Evolutionary conservation across 30 jellyfish, hydroid and myxozoan species (phyloP).

Genomic region (Hydractinia symbiolongicarpus): DNA sequence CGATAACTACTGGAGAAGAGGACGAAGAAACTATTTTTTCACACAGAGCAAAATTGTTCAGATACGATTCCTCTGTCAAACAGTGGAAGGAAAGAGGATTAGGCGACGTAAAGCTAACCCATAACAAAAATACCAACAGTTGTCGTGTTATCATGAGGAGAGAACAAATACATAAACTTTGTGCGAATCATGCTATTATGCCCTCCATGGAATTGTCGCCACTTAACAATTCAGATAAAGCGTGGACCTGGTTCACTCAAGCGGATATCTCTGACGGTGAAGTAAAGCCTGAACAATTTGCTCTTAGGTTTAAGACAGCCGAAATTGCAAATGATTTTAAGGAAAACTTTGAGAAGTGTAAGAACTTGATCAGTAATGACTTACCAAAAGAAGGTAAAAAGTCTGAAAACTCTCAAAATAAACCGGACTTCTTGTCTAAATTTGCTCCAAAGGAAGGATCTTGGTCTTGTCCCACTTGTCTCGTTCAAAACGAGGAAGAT

Average conservation of each 20-base stretch:
- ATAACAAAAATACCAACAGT: constrained; percentile 32
- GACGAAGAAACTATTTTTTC: constrained; percentile 45
- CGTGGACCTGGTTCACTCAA: constrained; percentile 80
- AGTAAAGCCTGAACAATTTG: constrained; percentile 52
- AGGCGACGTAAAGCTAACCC: constrained; percentile 61
- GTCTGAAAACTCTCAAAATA: background rate
- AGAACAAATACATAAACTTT: constrained; percentile 66
- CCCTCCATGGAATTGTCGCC: constrained; percentile 51
- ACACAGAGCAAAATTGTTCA: constrained; percentile 56
- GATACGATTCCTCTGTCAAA: constrained; percentile 40
- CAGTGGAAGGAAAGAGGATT: constrained; percentile 91
- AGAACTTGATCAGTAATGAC: background rate
- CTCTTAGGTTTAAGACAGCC: constrained; percentile 37
- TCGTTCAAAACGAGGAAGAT: constrained; percentile 3
- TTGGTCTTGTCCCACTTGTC: constrained; percentile 5
- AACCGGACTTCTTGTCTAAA: background rate
- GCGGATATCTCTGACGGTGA: constrained; percentile 88
- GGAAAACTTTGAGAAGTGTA: constrained; percentile 30
- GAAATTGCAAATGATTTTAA: constrained; percentile 44
- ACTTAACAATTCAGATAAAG: constrained; percentile 31
- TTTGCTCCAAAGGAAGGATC: constrained; percentile 16
- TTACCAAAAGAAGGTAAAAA: background rate
- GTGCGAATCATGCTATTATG: constrained; percentile 61
- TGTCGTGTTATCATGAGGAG: constrained; percentile 74
- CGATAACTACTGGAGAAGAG: constrained; percentile 67